Evolutionary conservation across 1,140 invertebrate species (phyloP), one percentile per base, ranked within the genome.

Genomic region (Drosophila pachea): DNA sequence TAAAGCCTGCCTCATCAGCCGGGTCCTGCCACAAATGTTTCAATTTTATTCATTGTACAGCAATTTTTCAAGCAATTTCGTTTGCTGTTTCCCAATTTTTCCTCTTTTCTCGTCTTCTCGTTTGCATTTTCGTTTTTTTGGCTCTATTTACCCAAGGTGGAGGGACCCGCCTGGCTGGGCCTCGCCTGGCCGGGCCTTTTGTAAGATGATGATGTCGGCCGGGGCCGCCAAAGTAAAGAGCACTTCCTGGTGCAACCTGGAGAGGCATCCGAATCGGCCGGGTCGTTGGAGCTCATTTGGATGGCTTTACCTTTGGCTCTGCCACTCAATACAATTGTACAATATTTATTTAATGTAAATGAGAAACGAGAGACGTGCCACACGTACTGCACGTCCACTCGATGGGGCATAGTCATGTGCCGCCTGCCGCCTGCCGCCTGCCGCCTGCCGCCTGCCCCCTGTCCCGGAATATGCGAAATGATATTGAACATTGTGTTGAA

Each of bases 301-400:
- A 62, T 81, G 68, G 67, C 61, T 69, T 75, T 67, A 86, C 81
- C 76, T 84, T 86, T 84, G 60, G 54, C 53, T 49, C 32, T 36
- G 38, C 32, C 59, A 56, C 59, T 76, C 79, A 84, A 84, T 84
- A 84, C 81, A 86, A 86, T 86, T 86, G 82, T 86, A 86, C 82
- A 86, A 86, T 86, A 86, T 86, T 86, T 86, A 86, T 86, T 86
- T 86, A 86, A 86, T 86, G 81, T 86, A 86, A 86, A 86, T 86
- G 81, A 86, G 81, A 86, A 84, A 86, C 73, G 79, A 78, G 69
- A 68, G 68, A 68, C 53, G 61, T 58, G 77, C 63, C 73, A 76
- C 73, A 60, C 45, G 65, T 67, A 40, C 35, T 33, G 50, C 14
- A 42, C 22, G 38, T 14, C 12, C 7, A 49, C 22, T 22, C 22